Percentiles rank a stretch among this genome's conserved stretches.
Evolutionary conservation across 2,888 invertebrate species (phyloP).

Genomic region (Xestia sexstrigata): DNA sequence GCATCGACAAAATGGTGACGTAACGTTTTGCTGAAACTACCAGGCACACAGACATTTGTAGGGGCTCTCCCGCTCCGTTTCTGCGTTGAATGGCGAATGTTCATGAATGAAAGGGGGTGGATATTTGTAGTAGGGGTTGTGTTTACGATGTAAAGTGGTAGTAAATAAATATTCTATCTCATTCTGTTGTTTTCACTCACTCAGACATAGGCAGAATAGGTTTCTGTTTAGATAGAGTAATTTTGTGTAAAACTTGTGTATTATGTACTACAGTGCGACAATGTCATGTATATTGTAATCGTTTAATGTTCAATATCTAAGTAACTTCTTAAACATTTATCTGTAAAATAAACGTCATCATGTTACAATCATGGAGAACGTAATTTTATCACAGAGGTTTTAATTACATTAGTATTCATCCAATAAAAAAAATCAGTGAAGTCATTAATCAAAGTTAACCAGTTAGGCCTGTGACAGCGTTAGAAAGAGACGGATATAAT

Average conservation of each 20-base stretch:
- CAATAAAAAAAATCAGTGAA: constrained; percentile 72
- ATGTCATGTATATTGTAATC: neutral
- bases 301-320: neutral
- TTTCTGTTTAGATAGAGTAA: neutral
- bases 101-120: constrained; percentile 43
- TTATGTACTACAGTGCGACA: neutral
- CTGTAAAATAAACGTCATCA: constrained; percentile 15
- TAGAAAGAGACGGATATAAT: constrained; percentile 64
- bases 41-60: constrained; percentile 72
- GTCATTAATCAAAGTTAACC: constrained; percentile 86
- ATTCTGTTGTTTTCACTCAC: constrained; percentile 7
- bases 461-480: constrained; percentile 71
- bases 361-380: constrained; percentile 19
- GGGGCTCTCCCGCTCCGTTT: constrained; percentile 51
- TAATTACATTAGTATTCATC: constrained; percentile 81
- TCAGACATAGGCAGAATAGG: neutral
- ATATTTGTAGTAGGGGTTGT: constrained; percentile 28
- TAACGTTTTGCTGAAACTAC: constrained; percentile 78
- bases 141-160: constrained; percentile 17
- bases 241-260: neutral
- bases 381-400: constrained; percentile 47
- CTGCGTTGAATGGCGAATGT: constrained; percentile 10
- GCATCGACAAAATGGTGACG: constrained; percentile 77
- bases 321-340: neutral
- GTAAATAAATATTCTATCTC: constrained; percentile 10